These are phyloP conservation scores for Oryzias celebensis DNA, from an alignment of 2,113 vertebrate genomes.

Conservation along the genomic window DNA sequence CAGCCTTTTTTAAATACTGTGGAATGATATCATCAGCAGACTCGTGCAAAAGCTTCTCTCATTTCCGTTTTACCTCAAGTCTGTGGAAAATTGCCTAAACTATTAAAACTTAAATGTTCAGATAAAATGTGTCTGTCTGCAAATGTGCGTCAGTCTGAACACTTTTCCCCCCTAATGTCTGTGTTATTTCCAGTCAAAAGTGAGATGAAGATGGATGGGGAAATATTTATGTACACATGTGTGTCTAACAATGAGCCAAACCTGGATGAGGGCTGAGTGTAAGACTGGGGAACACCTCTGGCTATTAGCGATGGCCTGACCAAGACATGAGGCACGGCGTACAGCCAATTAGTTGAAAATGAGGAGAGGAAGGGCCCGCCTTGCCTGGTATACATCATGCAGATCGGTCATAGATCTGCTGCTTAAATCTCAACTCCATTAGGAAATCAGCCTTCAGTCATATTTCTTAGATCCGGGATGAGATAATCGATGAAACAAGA, in stretches of 20 bases:
- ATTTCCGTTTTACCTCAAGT: slow-evolving; percentile 25
- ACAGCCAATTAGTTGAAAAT: slow-evolving; percentile 53
- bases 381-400: slow-evolving; percentile 48
- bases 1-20: slow-evolving; percentile 48
- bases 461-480: slow-evolving; percentile 52
- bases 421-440: slow-evolving; percentile 60
- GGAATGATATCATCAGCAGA: slow-evolving; percentile 42
- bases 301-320: slow-evolving; percentile 46
- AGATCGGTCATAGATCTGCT: slow-evolving; percentile 25
- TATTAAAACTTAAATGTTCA: slow-evolving; percentile 24
- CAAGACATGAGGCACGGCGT: slow-evolving; percentile 6
- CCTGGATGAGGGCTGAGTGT: slow-evolving; percentile 1
- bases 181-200: slow-evolving; percentile 19
- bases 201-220: not conserved
- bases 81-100: slow-evolving; percentile 25
- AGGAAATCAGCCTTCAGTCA: slow-evolving; percentile 59
- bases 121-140: slow-evolving; percentile 10
- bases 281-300: not conserved
- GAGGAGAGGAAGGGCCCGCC: slow-evolving; percentile 49
- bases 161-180: slow-evolving; percentile 30
- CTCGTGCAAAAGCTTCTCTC: not conserved
- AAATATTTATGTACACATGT: not conserved
- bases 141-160: not conserved
- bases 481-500: slow-evolving; percentile 61
- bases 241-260: slow-evolving; percentile 40